These are phyloP conservation scores for Antennarius striatus DNA, from an alignment of 2,113 vertebrate genomes.

Conservation along the genomic window DNA sequence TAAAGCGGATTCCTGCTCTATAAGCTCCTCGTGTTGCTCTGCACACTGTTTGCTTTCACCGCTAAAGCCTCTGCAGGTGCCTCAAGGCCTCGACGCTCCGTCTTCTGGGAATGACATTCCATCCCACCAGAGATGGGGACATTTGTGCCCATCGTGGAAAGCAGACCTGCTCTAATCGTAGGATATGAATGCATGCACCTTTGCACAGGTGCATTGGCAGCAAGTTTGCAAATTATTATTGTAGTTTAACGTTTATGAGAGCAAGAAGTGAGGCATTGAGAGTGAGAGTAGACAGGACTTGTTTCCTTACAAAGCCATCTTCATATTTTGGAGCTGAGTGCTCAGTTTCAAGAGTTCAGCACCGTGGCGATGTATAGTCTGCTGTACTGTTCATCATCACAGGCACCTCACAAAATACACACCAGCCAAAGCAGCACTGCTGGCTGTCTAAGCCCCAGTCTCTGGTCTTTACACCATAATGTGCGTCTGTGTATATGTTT, in stretches of 20 bases:
- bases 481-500: constrained; percentile 16
- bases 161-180: neutral
- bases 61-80: constrained; percentile 63
- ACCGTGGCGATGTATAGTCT: constrained; percentile 29
- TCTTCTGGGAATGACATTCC: constrained; percentile 38
- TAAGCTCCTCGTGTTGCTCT: constrained; percentile 37
- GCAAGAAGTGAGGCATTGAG: constrained; percentile 1
- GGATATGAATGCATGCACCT: constrained; percentile 3
- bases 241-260: constrained; percentile 43
- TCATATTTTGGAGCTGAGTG: constrained; percentile 25
- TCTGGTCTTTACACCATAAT: constrained; percentile 17
- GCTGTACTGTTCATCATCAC: constrained; percentile 69
- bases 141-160: constrained; percentile 28
- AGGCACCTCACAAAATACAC: constrained; percentile 71
- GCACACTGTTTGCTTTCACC: constrained; percentile 25
- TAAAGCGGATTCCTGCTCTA: constrained; percentile 33
- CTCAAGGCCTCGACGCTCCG: constrained; percentile 16
- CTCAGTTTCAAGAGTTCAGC: constrained; percentile 35
- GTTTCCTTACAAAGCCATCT: constrained; percentile 32
- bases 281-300: constrained; percentile 31
- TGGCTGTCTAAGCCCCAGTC: constrained; percentile 20
- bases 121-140: constrained; percentile 13
- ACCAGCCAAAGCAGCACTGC: constrained; percentile 24
- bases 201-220: constrained; percentile 23
- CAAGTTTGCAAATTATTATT: constrained; percentile 40